phyloP scores from a whole-genome alignment of 2,113 vertebrate genomes.

The Phylloscopus trochiloides region DNA sequence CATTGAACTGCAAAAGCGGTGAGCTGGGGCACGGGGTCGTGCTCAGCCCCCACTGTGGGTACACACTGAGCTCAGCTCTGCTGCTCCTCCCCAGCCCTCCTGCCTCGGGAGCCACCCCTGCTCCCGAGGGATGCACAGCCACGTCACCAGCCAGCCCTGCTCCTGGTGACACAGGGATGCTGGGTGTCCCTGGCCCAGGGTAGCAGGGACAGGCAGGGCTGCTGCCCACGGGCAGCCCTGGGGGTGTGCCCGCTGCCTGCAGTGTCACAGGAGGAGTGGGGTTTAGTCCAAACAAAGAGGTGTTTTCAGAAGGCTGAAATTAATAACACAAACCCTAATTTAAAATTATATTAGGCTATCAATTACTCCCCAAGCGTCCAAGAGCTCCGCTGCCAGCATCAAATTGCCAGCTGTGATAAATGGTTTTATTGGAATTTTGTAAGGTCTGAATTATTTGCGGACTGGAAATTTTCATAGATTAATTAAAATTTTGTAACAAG shows the following conservation, averaged over 20 bases:
- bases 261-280: neutral
- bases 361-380: slow-evolving; percentile 29
- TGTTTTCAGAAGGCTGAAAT: slow-evolving; percentile 51
- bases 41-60: neutral
- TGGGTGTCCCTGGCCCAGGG: neutral
- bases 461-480: slow-evolving; percentile 59
- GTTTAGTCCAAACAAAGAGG: neutral
- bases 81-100: neutral
- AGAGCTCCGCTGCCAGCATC: slow-evolving; percentile 49
- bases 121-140: neutral
- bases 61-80: rapidly evolving
- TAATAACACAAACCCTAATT: slow-evolving; percentile 63
- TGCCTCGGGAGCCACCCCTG: neutral
- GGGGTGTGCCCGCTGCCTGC: rapidly evolving
- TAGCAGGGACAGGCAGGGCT: neutral
- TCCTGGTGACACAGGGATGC: rapidly evolving
- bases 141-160: neutral
- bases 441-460: slow-evolving; percentile 58
- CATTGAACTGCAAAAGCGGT: neutral
- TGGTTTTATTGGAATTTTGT: slow-evolving; percentile 62
- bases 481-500: slow-evolving; percentile 61
- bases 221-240: rapidly evolving
- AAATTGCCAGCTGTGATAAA: slow-evolving; percentile 67
- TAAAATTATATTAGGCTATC: slow-evolving; percentile 70
- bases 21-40: neutral